A percentile compares a stretch with the other conserved stretches of the same genome.
Conservation (phyloP, 2,797 vertebrate species). For the Euphonia xanthogaster region DNA sequence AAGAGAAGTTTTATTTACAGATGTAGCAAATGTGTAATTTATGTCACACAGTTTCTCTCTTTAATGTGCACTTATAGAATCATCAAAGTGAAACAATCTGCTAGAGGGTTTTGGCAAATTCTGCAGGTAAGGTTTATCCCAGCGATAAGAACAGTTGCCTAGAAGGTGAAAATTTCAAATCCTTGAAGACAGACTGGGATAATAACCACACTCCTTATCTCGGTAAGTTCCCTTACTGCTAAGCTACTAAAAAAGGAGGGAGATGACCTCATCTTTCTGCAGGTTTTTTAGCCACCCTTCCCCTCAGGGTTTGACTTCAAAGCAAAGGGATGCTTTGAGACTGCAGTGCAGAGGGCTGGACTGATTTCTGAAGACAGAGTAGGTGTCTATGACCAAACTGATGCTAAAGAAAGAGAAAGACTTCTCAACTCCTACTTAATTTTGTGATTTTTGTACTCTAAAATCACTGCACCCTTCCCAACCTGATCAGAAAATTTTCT, state of each 20-base stretch:
- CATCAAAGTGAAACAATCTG: not conserved
- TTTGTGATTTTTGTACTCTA: not conserved
- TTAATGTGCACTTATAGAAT: not conserved
- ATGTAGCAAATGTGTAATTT: not conserved
- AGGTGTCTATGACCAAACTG: not conserved
- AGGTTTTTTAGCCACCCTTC: not conserved
- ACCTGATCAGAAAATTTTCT: not conserved
- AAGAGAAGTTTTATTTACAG: not conserved
- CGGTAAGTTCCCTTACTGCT: not conserved
- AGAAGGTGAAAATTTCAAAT: not conserved
- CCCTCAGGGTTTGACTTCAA: not conserved
- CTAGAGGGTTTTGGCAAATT: not conserved
- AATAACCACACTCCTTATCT: not conserved
- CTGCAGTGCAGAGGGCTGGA: not conserved
- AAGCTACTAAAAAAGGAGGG: not conserved
- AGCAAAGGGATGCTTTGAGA: not conserved
- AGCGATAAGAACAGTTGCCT: not conserved
- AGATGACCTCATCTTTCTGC: not conserved
- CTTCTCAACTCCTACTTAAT: not conserved
- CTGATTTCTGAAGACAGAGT: not conserved
- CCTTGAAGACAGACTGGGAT: not conserved
- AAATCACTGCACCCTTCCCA: not conserved
- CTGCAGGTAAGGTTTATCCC: not conserved
- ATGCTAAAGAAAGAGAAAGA: not conserved
- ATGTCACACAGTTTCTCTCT: not conserved